These are phyloP conservation scores for Dallia pectoralis DNA, from an alignment of 2,797 vertebrate species.

Conservation along the genomic window DNA sequence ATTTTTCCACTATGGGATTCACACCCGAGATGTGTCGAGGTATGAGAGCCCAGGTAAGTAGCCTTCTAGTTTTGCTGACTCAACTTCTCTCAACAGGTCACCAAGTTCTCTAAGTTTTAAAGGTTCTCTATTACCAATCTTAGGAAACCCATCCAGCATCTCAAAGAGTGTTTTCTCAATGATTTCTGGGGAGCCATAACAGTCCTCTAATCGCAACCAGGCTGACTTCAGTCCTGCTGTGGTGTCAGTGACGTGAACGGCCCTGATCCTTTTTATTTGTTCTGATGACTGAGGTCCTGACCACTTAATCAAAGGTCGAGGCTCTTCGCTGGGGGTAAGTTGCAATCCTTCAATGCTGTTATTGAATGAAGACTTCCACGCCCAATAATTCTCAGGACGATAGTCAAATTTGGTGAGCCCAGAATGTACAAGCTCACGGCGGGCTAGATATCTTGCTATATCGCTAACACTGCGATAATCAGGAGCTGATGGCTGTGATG, in stretches of 20 bases:
- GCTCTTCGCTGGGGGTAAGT: no score
- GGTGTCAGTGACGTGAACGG: conserved; percentile 6
- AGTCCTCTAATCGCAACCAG: conserved; percentile 19
- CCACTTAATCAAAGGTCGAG: no score
- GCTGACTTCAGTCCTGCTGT: conserved; percentile 18
- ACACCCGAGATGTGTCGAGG: conserved; percentile 12
- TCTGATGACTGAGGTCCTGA: conserved; percentile 13
- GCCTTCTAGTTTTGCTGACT: conserved; percentile 10
- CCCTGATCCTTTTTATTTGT: conserved; percentile 24
- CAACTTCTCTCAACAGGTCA: conserved; percentile 22
- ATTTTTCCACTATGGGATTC: conserved; percentile 14
- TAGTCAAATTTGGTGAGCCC: no score
- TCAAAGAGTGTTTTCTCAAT: conserved; percentile 17
- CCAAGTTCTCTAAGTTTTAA: conserved; percentile 18
- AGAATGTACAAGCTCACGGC: no score
- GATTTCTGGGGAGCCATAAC: conserved; percentile 15
- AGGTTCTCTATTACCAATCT: conserved; percentile 23
- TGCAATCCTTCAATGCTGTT: no score
- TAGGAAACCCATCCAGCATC: conserved; percentile 25
- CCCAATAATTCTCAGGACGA: no score
- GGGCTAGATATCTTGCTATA: no score
- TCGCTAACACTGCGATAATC: no score
- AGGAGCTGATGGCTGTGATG: no score
- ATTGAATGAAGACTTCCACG: no score
- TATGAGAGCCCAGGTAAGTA: conserved; percentile 10